Conservation (phyloP, 2,888 invertebrate genomes). For the Dioctria rufipes region DNA sequence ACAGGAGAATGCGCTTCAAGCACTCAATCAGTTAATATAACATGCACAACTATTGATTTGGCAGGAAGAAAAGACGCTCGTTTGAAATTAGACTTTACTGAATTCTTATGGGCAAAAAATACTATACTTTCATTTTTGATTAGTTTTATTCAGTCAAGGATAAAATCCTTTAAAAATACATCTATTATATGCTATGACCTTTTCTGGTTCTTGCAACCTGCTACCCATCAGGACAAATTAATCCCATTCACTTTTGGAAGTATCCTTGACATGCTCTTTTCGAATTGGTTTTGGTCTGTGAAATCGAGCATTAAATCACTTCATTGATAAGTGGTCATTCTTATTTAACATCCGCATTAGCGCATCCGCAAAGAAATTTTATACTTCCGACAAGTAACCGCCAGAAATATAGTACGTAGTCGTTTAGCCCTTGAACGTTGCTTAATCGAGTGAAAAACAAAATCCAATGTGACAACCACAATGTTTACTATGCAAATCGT, state of each 20-base stretch:
- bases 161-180: not conserved
- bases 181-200: not conserved
- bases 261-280: not conserved
- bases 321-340: constrained; percentile 17
- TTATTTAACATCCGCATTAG: constrained; percentile 26
- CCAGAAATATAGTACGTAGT: not conserved
- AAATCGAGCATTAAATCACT: constrained; percentile 34
- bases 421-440: not conserved
- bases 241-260: constrained; percentile 11
- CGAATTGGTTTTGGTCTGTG: constrained; percentile 20
- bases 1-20: not conserved
- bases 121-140: not conserved
- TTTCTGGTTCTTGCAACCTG: not conserved
- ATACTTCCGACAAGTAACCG: constrained; percentile 14
- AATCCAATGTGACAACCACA: constrained; percentile 46
- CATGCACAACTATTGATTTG: not conserved
- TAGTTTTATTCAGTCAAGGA: not conserved
- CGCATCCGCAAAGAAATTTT: constrained; percentile 15
- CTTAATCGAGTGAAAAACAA: constrained; percentile 42
- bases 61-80: not conserved
- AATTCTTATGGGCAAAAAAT: not conserved
- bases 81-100: not conserved
- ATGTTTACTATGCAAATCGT: constrained; percentile 50
- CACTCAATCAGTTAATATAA: constrained; percentile 2
- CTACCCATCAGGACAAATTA: not conserved